Base-by-base conservation (phyloP, 2,888 invertebrate genomes). In the Heliconius sara region DNA sequence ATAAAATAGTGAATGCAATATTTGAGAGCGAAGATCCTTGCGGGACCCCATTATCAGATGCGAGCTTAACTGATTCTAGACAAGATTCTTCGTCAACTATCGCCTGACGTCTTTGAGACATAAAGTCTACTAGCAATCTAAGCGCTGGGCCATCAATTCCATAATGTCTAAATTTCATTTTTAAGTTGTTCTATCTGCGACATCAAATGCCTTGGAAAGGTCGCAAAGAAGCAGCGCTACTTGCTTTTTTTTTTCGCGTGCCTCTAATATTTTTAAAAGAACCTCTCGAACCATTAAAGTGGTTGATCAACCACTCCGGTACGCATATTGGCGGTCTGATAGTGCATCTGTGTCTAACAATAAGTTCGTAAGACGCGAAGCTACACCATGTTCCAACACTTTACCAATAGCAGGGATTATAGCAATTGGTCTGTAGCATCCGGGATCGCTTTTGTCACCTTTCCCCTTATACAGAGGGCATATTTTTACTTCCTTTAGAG, bases 171-270 rank as follows among this genome's bases (percentile, higher is more conserved):
- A 67, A 67, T 60, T 67, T 67, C 13, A 30, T 67, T 30, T 67
- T 34, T 34, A 27, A 30, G 19, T 19, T 6, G 6, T 67, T 67
- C 39, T 10, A 34, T 68, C 68, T 16, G 22, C 39, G 2, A 68
- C 39, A 34, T 68, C 68, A 7, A 68, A 68, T 6, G 68, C 34
- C 27, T 68, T 68, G 22, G 68, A 68, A 4, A 39, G 67, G 34
- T 68, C 34, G 30, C 30, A 34, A 3, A 68, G 22, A 30, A 67
- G 30, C 2, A 68, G 25, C 22, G 68, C 68, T 19, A 68, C 68
- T 39, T 68, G 34, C 34, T 68, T 68, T 68, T 39, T 68, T 39
- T 47, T 39, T 68, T 68, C 19, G 22, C 68, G 68, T 68, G 39
- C 68, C 68, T 39, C 34, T 25, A 39, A 30, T 9, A 68, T 22